phyloP scores from a whole-genome alignment of 2,888 invertebrate genomes.

The Trissolcus japonicus region DNA sequence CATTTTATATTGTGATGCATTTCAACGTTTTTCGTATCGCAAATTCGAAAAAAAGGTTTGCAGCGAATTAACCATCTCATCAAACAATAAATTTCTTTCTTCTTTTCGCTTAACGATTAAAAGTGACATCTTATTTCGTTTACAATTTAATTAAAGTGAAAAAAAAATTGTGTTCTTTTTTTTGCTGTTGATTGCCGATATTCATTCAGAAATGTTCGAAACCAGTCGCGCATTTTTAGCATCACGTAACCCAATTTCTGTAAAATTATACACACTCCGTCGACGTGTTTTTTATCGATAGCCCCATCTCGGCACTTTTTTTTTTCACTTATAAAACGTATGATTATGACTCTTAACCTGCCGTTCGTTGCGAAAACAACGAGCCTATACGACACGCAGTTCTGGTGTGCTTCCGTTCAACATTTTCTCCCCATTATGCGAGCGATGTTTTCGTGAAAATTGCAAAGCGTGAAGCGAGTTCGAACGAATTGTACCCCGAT shows the following conservation, averaged over 20 bases:
- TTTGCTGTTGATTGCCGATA: neutral
- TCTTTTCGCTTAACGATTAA: too few relatives aligned
- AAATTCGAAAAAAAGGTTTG: neutral
- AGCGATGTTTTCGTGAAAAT: constrained; percentile 49
- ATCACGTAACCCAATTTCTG: constrained; percentile 23
- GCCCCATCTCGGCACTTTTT: constrained; percentile 9
- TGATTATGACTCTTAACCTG: constrained; percentile 27
- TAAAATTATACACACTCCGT: constrained; percentile 14
- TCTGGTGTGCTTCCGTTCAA: constrained; percentile 42
- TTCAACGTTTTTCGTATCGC: constrained; percentile 11
- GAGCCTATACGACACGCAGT: constrained; percentile 13
- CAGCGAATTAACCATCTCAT: too few relatives aligned
- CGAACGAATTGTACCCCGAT: constrained; percentile 15
- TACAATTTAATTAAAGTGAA: neutral
- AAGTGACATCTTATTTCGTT: neutral
- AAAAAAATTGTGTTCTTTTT: neutral
- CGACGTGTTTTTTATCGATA: constrained; percentile 3
- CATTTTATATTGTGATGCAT: constrained; percentile 13
- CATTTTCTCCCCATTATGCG: constrained; percentile 42
- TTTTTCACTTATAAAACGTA: constrained; percentile 7
- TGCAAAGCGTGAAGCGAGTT: constrained; percentile 40
- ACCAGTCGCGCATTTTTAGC: constrained; percentile 17
- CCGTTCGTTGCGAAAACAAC: constrained; percentile 24
- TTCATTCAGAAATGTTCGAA: constrained; percentile 8
- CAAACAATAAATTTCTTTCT: too few relatives aligned